A percentile compares a stretch with the other conserved stretches of the same genome.
Evolutionary conservation across 2,888 invertebrate species (phyloP).

Genomic region (Eudasyphora cyanicolor): DNA sequence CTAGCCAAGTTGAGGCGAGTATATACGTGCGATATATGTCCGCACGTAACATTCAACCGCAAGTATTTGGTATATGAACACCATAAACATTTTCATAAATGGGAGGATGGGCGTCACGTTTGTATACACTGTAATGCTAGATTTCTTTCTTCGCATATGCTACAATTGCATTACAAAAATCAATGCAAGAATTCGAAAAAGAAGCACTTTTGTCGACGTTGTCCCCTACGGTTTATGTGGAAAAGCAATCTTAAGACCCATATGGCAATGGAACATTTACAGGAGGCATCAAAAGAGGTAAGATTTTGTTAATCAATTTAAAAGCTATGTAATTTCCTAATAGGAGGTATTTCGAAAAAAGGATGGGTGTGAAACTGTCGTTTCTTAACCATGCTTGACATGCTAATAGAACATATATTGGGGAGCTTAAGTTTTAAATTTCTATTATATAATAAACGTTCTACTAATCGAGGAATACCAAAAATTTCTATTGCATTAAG

Average conservation of each 20-base stretch:
- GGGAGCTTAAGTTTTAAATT: no score
- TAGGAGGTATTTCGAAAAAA: no score
- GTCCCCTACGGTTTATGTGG: slow-evolving; percentile 77
- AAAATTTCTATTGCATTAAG: no score
- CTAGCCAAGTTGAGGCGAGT: slow-evolving; percentile 48
- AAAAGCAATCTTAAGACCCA: slow-evolving; percentile 75
- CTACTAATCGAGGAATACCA: no score
- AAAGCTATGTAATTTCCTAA: no score
- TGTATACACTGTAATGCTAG: slow-evolving; percentile 81
- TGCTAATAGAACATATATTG: no score
- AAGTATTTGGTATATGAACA: slow-evolving; percentile 76
- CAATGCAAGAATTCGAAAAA: slow-evolving; percentile 76
- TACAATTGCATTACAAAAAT: slow-evolving; percentile 81
- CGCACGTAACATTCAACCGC: slow-evolving; percentile 69
- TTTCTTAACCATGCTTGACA: no score
- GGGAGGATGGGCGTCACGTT: slow-evolving; percentile 81
- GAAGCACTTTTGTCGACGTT: slow-evolving; percentile 74
- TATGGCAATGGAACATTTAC: slow-evolving; percentile 67
- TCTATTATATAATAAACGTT: no score
- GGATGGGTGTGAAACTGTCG: no score
- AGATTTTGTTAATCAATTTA: no score
- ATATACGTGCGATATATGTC: slow-evolving; percentile 74
- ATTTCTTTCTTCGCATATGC: slow-evolving; percentile 81
- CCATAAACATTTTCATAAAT: slow-evolving; percentile 72
- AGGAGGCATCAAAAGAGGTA: slow-evolving; percentile 60